Percentiles rank a stretch among this genome's conserved stretches.
Evolutionary conservation across 2,797 vertebrate species (phyloP).

Genomic region (Diceros bicornis): DNA sequence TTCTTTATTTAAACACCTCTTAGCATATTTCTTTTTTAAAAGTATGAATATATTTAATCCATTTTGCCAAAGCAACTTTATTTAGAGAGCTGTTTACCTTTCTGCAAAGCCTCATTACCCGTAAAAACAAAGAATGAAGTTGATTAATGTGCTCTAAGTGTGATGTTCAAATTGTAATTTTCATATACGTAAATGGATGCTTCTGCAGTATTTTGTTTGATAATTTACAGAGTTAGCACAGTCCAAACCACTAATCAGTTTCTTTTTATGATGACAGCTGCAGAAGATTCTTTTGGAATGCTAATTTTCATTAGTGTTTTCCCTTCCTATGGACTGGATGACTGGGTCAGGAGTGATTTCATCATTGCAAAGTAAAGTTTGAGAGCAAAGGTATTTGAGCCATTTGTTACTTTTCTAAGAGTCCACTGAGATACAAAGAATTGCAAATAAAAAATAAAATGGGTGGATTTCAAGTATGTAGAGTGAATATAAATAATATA

Average conservation of each 20-base stretch:
- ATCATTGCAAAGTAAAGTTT: slow-evolving; percentile 62
- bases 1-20: slow-evolving; percentile 78
- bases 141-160: slow-evolving; percentile 92
- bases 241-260: slow-evolving; percentile 93
- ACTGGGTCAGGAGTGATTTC: slow-evolving; percentile 80
- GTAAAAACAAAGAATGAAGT: slow-evolving; percentile 92
- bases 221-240: slow-evolving; percentile 92
- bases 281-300: slow-evolving; percentile 89
- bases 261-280: slow-evolving; percentile 92
- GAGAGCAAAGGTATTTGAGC: slow-evolving; percentile 41
- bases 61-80: slow-evolving; percentile 90
- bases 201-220: slow-evolving; percentile 91
- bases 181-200: slow-evolving; percentile 91
- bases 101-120: slow-evolving; percentile 91
- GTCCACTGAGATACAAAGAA: slow-evolving; percentile 29
- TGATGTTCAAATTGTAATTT: slow-evolving; percentile 92
- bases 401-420: slow-evolving; percentile 61
- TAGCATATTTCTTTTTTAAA: slow-evolving; percentile 60
- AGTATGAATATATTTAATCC: slow-evolving; percentile 84
- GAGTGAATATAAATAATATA: slow-evolving; percentile 39
- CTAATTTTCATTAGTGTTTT: slow-evolving; percentile 90
- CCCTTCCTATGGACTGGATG: slow-evolving; percentile 71
- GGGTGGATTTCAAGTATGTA: slow-evolving; percentile 12
- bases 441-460: slow-evolving; percentile 42
- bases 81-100: slow-evolving; percentile 92